These are phyloP conservation scores for Apamea crenata DNA, from an alignment of 2,888 invertebrate species.

Conservation along the genomic window DNA sequence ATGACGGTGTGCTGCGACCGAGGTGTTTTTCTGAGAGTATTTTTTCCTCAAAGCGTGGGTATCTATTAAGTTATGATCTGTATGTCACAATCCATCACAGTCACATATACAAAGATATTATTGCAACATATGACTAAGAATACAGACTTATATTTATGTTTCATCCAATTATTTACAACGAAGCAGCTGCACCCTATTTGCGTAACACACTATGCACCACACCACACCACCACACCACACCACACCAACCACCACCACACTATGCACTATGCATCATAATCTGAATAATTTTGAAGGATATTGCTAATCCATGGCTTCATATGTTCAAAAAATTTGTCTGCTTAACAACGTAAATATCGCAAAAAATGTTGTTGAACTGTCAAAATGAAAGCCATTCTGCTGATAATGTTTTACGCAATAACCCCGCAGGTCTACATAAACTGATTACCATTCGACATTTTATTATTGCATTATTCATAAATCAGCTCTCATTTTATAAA, in stretches of 20 bases:
- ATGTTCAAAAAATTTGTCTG: neutral
- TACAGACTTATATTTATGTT: neutral
- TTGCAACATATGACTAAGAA: neutral
- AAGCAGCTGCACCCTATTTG: neutral
- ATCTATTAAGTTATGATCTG: neutral
- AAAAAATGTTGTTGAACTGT: too few species aligned
- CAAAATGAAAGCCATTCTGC: too few species aligned
- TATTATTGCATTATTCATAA: constrained; percentile 34
- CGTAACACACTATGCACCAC: neutral
- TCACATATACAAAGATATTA: neutral
- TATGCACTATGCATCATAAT: neutral
- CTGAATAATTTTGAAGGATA: neutral
- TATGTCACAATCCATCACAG: neutral
- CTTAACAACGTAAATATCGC: too few species aligned
- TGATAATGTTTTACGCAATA: too few species aligned
- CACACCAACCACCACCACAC: too few species aligned
- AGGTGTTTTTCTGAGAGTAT: constrained; percentile 12
- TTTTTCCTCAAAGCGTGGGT: constrained; percentile 11
- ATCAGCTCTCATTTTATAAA: constrained; percentile 2
- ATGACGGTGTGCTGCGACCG: constrained; percentile 10
- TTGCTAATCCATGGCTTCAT: neutral
- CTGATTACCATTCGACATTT: neutral
- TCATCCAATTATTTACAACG: neutral
- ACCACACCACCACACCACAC: too few species aligned
- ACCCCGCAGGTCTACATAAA: neutral